A percentile compares a stretch with the other conserved stretches of the same genome.
Evolutionary conservation across 2,113 vertebrate species (phyloP).

Genomic region (Marmota monax): DNA sequence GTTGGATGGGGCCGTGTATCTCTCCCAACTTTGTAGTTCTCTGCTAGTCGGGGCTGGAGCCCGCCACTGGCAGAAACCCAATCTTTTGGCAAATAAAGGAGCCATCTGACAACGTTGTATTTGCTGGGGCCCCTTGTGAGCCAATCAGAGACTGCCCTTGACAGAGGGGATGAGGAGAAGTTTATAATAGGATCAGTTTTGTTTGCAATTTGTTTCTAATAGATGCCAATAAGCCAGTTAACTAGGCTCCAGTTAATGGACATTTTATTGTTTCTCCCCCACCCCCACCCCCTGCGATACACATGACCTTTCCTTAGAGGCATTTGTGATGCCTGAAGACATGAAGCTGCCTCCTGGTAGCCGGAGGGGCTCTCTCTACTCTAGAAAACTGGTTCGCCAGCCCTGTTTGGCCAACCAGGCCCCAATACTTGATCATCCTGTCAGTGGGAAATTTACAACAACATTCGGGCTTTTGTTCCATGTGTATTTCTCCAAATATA

Average conservation of each 20-base stretch:
- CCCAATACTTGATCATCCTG: constrained; percentile 90
- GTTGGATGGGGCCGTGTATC: constrained; percentile 54
- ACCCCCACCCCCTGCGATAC: constrained; percentile 86
- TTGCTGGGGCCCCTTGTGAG: constrained; percentile 82
- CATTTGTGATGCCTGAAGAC: constrained; percentile 92
- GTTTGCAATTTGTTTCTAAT: constrained; percentile 97
- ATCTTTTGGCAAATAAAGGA: constrained; percentile 85
- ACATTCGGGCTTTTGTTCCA: constrained; percentile 86
- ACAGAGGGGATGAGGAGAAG: constrained; percentile 88
- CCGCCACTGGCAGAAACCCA: constrained; percentile 82
- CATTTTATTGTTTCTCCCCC: constrained; percentile 95
- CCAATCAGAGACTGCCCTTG: constrained; percentile 86
- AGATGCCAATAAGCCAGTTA: constrained; percentile 97
- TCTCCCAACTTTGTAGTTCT: constrained; percentile 79
- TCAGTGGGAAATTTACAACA: constrained; percentile 91
- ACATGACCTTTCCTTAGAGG: constrained; percentile 95
- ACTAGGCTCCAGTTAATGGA: constrained; percentile 98
- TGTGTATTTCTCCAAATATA: constrained; percentile 93
- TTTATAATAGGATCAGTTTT: constrained; percentile 95
- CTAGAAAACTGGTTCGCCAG: constrained; percentile 84
- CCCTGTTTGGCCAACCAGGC: constrained; percentile 80
- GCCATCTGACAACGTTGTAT: constrained; percentile 81
- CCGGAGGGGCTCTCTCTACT: constrained; percentile 82
- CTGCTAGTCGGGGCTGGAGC: constrained; percentile 78
- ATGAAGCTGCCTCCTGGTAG: constrained; percentile 89